Base-by-base conservation (phyloP, 2,888 invertebrate genomes). In the Graphium colonna region DNA sequence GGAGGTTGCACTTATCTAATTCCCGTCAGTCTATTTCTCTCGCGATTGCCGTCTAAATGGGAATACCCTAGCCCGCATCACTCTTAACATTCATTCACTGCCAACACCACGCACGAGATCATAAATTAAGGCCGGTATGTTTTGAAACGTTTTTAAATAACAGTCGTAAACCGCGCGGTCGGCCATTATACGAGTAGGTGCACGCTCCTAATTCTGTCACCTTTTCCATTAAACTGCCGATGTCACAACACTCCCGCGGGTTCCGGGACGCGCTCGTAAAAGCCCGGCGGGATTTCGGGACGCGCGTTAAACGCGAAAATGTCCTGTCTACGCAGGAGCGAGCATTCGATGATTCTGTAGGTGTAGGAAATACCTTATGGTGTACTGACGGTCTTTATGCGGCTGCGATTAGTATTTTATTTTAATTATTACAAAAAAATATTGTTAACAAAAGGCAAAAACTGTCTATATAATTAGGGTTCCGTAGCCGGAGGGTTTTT, bases 91-190 rank as follows among this genome's bases (percentile, higher is more conserved):
- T 28, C 38, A 9, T 12, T 18, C 10, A 21, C n/a, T n/a, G n/a
- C n/a, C n/a, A n/a, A n/a, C n/a, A n/a, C n/a, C n/a, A n/a, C n/a
- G n/a, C n/a, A n/a, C n/a, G 33, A 8, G 9, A 38, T 33, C 31
- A 44, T 44, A 53, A 49, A 49, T 53, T 39, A 40, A 2, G 13
- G 7, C 15, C 2, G 40, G 44, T 49, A 40, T 53, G 49, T 53
- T 53, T 53, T 53, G 53, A 53, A 53, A 53, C 40, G 49, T 53
- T 53, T 53, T 44, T 43, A 53, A 53, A 44, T 17, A 21, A 21
- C 21, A 21, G 21, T 21, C 21, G 21, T 5, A 21, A 21, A 21
- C 21, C 26, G 7, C 16, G 36, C 10, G 13, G 50, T 16, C 43
- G 39, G 44, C 12, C 39, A 41, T 47, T 42, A 47, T 42, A 15